These are phyloP conservation scores for Gonioctena quinquepunctata DNA, from an alignment of 1,140 invertebrate genomes.

Conservation along the genomic window DNA sequence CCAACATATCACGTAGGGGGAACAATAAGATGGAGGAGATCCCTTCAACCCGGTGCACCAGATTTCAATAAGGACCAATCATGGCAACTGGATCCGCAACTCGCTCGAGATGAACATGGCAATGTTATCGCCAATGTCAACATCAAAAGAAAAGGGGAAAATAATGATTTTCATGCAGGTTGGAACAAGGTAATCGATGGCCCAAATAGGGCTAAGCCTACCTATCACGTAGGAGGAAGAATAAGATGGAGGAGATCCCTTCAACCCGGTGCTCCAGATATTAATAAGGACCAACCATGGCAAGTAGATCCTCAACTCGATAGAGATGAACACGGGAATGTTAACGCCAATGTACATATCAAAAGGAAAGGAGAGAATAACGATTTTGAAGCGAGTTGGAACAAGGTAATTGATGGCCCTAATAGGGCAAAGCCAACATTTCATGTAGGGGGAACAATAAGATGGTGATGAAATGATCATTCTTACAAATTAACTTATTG, in stretches of 20 bases:
- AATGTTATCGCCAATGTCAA: conserved; percentile 23
- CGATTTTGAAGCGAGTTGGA: conserved; percentile 31
- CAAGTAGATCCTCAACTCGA: conserved; percentile 25
- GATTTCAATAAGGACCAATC: conserved; percentile 18
- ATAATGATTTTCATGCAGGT: conserved; percentile 33
- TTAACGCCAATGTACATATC: conserved; percentile 13
- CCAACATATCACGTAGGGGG: conserved; percentile 33
- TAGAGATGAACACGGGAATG: conserved; percentile 29
- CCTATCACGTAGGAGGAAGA: conserved; percentile 31
- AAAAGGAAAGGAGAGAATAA: conserved; percentile 32
- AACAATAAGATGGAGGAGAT: conserved; percentile 15
- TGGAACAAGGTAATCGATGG: conserved; percentile 28
- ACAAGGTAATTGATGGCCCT: conserved; percentile 20
- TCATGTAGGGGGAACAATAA: conserved; percentile 30
- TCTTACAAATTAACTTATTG: no score
- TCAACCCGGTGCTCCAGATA: conserved; percentile 21
- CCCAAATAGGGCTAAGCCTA: conserved; percentile 24
- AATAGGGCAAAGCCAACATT: conserved; percentile 31
- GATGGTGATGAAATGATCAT: no score
- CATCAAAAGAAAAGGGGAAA: conserved; percentile 27
- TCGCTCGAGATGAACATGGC: conserved; percentile 25
- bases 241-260: conserved; percentile 12
- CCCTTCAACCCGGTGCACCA: conserved; percentile 16
- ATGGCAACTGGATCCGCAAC: conserved; percentile 28
- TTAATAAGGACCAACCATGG: conserved; percentile 21